Evolutionary conservation across 2,888 invertebrate genomes (phyloP).

Genomic region (Pyrgus malvae): DNA sequence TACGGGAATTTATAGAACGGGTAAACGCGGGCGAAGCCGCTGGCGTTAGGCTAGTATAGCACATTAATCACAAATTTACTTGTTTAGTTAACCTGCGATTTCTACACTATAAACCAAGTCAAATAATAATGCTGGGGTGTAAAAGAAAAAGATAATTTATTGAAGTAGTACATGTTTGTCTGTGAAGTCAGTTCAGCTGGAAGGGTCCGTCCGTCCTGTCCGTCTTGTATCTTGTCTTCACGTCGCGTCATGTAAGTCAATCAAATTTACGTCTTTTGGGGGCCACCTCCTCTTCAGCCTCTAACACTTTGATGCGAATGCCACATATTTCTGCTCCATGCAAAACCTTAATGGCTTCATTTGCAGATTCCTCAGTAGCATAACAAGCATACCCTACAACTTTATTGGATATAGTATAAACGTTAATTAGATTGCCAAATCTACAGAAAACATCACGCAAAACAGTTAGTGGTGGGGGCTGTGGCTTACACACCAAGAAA

Average conservation of each 20-base stretch:
- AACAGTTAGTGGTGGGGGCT: slow-evolving; percentile 88
- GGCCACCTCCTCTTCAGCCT: slow-evolving; percentile 85
- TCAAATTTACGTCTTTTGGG: slow-evolving; percentile 45
- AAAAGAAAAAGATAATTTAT: too few relatives aligned
- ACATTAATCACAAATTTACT: too few relatives aligned
- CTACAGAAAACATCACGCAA: slow-evolving; percentile 94
- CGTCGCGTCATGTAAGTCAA: slow-evolving; percentile 13
- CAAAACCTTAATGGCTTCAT: slow-evolving; percentile 85
- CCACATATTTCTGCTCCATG: slow-evolving; percentile 95
- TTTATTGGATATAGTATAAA: slow-evolving; percentile 93
- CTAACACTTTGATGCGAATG: slow-evolving; percentile 92
- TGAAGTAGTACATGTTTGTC: too few relatives aligned
- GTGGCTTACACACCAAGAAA: slow-evolving; percentile 84
- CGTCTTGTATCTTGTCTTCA: too few relatives aligned
- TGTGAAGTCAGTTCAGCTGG: too few relatives aligned
- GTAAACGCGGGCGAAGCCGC: too few relatives aligned
- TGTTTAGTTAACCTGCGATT: too few relatives aligned
- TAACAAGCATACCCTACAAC: slow-evolving; percentile 97
- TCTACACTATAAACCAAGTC: too few relatives aligned
- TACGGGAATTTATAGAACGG: too few relatives aligned
- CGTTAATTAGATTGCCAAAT: slow-evolving; percentile 94
- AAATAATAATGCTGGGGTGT: too few relatives aligned
- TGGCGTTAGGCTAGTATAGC: too few relatives aligned
- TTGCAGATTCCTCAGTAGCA: slow-evolving; percentile 87
- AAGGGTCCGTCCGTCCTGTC: too few relatives aligned